A percentile compares a stretch with the other conserved stretches of the same genome.
Conservation (phyloP, 1,140 invertebrate genomes). For the Trichonephila clavata region DNA sequence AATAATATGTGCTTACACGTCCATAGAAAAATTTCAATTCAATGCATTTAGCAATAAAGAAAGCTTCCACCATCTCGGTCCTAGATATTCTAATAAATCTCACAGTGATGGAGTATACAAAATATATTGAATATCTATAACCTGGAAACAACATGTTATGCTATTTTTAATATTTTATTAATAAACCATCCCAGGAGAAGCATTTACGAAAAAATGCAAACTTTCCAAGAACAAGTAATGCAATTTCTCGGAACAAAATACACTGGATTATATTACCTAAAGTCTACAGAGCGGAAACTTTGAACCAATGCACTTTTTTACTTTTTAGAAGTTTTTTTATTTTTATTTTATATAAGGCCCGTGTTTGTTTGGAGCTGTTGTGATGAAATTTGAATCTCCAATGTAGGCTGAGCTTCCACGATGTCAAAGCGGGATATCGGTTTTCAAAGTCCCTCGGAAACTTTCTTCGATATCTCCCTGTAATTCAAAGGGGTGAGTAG, state of each 20-base stretch:
- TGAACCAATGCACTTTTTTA: not conserved
- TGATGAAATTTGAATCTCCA: slow-evolving; percentile 31
- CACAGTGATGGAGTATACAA: no score
- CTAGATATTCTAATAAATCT: no score
- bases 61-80: no score
- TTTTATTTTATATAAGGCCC: not conserved
- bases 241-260: not conserved
- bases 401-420: not conserved
- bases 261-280: not conserved
- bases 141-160: no score
- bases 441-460: not conserved
- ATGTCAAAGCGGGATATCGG: not conserved
- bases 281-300: not conserved
- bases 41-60: no score
- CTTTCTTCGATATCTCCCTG: not conserved
- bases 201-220: not conserved
- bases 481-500: not conserved
- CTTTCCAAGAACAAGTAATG: not conserved
- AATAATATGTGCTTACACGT: no score
- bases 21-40: no score
- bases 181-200: not conserved
- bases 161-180: no score
- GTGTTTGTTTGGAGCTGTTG: not conserved
- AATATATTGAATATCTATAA: no score
- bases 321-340: not conserved